Evolutionary conservation across 2,797 vertebrate species (phyloP), one percentile per base, ranked within the genome.

Genomic region (Sebastolobus altivelis): DNA sequence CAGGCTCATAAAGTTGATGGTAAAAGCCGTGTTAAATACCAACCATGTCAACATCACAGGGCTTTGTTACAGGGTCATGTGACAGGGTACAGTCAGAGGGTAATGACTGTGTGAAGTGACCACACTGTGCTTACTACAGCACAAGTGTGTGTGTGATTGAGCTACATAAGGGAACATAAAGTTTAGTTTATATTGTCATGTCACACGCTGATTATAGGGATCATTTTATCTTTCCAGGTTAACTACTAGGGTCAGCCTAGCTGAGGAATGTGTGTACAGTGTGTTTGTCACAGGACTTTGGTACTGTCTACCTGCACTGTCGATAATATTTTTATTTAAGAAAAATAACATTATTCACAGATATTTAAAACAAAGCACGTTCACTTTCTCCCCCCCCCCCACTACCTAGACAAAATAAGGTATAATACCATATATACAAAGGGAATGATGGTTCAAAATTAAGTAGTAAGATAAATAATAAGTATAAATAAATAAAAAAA

Each of bases 71-170:
- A 6, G 27, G 6, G 37, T 8, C 82, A 79, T 80, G 79, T 73
- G 75, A 85, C 58, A 14, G 52, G 18, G 6, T 33, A 3, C 54
- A 29, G 61, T 68, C 75, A 67, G 96, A 96, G 66, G 66, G 71
- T 46, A 0, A 76, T 83, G 33, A 85, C 49, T 58, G 40, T 56
- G 54, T 56, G 14, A 72, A 70, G 46, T 70, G 11, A 33, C 52
- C n/a, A 67, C 16, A 61, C 31, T 38, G 63, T 72, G 67, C 61
- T 67, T 60, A n/a, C 37, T 37, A 0, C 38, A 25, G 2, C 18
- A 6, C 3, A 12, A n/a, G 38, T 70, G 20, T 63, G 20, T 68
- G 29, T 69, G 27, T 43, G 46, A 6, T 54, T 52, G 10, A 40
- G 63, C 33, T 8, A 7, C 27, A 60, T 49, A 27, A 74, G 25